Percentiles rank a stretch among this genome's conserved stretches.
Conservation (phyloP, 2,797 vertebrate species). For the Basileuterus tristriatus region DNA sequence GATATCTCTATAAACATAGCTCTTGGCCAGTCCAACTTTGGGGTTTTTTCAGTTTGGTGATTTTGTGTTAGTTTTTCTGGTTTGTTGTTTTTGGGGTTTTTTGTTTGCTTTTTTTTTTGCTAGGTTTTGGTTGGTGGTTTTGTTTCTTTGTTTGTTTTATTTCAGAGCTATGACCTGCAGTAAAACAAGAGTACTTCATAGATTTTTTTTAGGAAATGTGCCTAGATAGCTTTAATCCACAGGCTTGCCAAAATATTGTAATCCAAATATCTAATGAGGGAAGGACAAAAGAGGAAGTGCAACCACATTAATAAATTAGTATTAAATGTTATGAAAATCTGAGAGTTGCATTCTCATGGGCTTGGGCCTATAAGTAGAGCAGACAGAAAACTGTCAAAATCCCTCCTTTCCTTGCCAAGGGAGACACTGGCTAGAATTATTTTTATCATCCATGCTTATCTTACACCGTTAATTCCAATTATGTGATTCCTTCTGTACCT, state of each 20-base stretch:
- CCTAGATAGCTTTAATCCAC: not conserved
- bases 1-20: not conserved
- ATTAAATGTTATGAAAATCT: not conserved
- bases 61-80: not conserved
- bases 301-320: not conserved
- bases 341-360: not conserved
- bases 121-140: not conserved
- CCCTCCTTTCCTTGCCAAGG: not conserved
- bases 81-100: too few species aligned
- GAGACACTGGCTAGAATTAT: not conserved
- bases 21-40: not conserved
- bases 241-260: not conserved
- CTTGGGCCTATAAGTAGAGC: accelerated
- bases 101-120: too few species aligned
- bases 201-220: not conserved
- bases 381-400: not conserved
- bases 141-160: not conserved
- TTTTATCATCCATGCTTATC: not conserved
- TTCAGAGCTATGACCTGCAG: not conserved
- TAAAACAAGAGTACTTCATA: not conserved
- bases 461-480: not conserved
- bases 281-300: not conserved
- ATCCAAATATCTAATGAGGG: accelerated
- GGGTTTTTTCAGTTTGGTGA: not conserved
- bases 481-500: not conserved